Conservation (phyloP, 2,888 invertebrate genomes). For the Ctena decussata region DNA sequence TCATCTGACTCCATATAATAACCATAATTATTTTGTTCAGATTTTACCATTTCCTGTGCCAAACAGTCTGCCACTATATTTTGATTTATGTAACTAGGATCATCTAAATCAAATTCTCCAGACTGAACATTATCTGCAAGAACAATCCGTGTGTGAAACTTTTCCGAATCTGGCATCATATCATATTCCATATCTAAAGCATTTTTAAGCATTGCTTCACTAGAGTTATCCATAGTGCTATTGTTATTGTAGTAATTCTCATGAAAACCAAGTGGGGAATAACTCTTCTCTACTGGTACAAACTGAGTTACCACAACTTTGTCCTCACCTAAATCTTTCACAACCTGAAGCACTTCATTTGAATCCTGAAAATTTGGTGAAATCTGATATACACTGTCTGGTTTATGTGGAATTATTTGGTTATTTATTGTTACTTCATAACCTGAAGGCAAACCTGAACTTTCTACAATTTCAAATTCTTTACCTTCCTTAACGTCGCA, state of each 20-base stretch:
- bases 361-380: neutral
- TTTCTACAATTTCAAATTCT: slow-evolving; percentile 38
- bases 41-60: slow-evolving; percentile 54
- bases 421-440: slow-evolving; percentile 4
- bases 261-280: neutral
- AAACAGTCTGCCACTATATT: slow-evolving; percentile 55
- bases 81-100: slow-evolving; percentile 25
- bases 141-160: slow-evolving; percentile 37
- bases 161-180: slow-evolving; percentile 43
- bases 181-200: slow-evolving; percentile 66
- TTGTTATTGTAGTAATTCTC: neutral
- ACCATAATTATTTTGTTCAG: slow-evolving; percentile 46
- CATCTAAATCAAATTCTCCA: slow-evolving; percentile 42
- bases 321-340: slow-evolving; percentile 43
- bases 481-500: slow-evolving; percentile 49
- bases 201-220: slow-evolving; percentile 64
- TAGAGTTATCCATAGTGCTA: slow-evolving; percentile 60
- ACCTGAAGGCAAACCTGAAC: slow-evolving; percentile 3
- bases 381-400: neutral
- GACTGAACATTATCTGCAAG: slow-evolving; percentile 28
- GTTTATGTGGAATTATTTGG: neutral
- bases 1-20: slow-evolving; percentile 62
- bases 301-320: slow-evolving; percentile 48
- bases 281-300: neutral
- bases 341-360: slow-evolving; percentile 43